Conservation (phyloP, 2,888 invertebrate genomes). For the Fragum whitleyi region DNA sequence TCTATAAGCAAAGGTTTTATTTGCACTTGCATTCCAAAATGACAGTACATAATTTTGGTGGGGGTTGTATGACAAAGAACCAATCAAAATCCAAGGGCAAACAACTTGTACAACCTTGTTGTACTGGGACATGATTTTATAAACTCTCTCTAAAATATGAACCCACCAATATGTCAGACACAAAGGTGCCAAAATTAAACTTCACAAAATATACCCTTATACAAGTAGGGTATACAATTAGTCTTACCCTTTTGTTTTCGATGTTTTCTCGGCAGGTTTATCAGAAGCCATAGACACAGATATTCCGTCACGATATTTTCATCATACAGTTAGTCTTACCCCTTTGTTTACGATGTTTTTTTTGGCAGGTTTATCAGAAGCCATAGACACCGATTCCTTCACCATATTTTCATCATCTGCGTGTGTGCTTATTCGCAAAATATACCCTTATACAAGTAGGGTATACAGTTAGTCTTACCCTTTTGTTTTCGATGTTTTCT, state of each 20-base stretch:
- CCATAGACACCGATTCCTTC: conserved; percentile 88
- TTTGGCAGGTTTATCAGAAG: conserved; percentile 87
- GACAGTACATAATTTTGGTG: too few species aligned
- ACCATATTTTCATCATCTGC: conserved; percentile 93
- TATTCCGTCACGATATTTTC: conserved; percentile 93
- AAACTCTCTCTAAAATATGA: too few species aligned
- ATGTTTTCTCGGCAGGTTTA: conserved; percentile 87
- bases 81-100: too few species aligned
- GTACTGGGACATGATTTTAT: too few species aligned
- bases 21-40: too few species aligned
- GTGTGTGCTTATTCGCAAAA: conserved; percentile 88
- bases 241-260: conserved; percentile 88
- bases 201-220: not conserved
- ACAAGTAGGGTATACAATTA: not conserved
- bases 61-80: too few species aligned
- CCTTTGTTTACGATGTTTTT: conserved; percentile 89
- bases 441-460: not conserved
- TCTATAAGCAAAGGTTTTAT: too few species aligned
- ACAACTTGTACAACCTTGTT: too few species aligned
- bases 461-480: conserved; percentile 83
- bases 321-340: conserved; percentile 80
- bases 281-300: conserved; percentile 88
- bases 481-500: conserved; percentile 89
- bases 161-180: too few species aligned
- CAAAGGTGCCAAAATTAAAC: too few species aligned